Conservation (phyloP, 2,888 invertebrate species). For the Dromius quadrimaculatus region DNA sequence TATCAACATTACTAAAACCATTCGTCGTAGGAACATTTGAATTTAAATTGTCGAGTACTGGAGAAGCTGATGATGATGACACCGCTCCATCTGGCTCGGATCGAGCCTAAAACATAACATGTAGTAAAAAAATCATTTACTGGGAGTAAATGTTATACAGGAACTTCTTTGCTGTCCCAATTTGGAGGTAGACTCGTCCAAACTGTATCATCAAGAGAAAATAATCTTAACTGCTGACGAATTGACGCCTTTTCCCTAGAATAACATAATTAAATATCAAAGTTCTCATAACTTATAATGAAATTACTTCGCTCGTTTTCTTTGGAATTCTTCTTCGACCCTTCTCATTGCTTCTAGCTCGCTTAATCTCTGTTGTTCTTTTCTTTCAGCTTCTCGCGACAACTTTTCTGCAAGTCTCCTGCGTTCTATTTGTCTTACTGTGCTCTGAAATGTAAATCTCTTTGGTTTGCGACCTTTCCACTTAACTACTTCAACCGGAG, state of each 20-base stretch:
- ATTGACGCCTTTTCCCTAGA: conserved; percentile 78
- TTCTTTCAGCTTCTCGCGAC: conserved; percentile 81
- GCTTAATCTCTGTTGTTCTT: conserved; percentile 79
- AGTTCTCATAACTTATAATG: conserved; percentile 16
- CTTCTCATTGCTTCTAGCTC: conserved; percentile 87
- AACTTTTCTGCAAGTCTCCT: conserved; percentile 80
- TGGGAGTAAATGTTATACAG: conserved; percentile 52
- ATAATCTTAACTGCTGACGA: conserved; percentile 79
- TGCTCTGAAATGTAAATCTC: conserved; percentile 87
- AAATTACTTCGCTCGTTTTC: conserved; percentile 76
- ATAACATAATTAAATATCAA: conserved; percentile 42
- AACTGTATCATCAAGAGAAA: conserved; percentile 73
- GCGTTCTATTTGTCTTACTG: conserved; percentile 84
- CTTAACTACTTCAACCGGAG: conserved; percentile 53
- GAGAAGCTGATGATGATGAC: conserved; percentile 72
- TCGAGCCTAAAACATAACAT: conserved; percentile 67
- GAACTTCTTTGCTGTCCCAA: conserved; percentile 62
- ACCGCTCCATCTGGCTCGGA: conserved; percentile 82
- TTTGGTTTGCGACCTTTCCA: conserved; percentile 66
- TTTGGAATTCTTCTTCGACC: conserved; percentile 89
- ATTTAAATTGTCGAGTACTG: conserved; percentile 59
- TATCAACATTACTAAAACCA: conserved; percentile 34
- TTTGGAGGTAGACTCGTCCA: conserved; percentile 72
- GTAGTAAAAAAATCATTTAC: background rate
- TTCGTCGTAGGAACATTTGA: conserved; percentile 46